Evolutionary conservation across 2,113 vertebrate genomes (phyloP).

Genomic region (Laterallus jamaicensis): DNA sequence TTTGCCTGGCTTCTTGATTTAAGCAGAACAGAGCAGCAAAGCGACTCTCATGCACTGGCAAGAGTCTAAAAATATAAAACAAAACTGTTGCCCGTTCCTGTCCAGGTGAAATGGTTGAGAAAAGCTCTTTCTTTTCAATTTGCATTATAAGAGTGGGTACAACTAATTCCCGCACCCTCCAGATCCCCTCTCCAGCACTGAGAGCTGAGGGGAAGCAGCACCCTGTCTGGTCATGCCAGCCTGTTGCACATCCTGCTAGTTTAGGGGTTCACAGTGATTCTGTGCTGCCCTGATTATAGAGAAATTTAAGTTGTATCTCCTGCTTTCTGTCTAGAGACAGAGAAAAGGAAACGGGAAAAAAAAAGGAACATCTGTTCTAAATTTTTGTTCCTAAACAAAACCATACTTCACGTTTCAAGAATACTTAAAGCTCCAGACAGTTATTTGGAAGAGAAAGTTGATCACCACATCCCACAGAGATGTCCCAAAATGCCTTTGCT

Average conservation of each 20-base stretch:
- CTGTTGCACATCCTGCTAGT: neutral
- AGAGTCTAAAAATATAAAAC: neutral
- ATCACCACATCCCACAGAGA: neutral
- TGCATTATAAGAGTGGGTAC: neutral
- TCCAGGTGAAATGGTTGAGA: neutral
- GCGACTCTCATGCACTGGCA: neutral
- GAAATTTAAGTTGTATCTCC: neutral
- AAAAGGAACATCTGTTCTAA: neutral
- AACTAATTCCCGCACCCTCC: neutral
- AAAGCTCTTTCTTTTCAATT: neutral
- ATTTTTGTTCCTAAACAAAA: neutral
- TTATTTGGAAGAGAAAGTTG: neutral
- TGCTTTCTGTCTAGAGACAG: neutral
- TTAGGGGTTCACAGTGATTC: neutral
- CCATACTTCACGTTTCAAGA: neutral
- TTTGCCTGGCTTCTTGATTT: conserved; percentile 45
- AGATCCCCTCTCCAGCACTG: neutral
- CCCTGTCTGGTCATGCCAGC: neutral
- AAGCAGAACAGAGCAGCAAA: neutral
- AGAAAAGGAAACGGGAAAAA: neutral
- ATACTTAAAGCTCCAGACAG: neutral
- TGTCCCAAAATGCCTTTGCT: neutral
- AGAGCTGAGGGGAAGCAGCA: neutral
- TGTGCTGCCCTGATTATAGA: neutral
- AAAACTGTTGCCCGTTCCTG: neutral